phyloP scores from a whole-genome alignment of 1,140 invertebrate genomes.

The Drosophila pruinosa region DNA sequence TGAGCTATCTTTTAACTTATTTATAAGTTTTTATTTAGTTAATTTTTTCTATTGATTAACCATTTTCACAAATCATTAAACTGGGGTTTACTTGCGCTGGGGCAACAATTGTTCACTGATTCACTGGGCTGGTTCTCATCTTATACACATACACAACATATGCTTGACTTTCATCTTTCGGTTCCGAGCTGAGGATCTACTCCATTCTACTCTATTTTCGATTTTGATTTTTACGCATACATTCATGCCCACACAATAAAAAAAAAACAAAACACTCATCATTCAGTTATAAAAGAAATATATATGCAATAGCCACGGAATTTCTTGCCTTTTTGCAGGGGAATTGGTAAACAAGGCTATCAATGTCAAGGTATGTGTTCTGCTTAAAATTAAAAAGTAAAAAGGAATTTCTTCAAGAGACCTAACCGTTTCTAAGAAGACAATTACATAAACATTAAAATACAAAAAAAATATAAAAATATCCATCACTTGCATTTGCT shows the following conservation, averaged over 20 bases:
- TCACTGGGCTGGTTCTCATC: slow-evolving; percentile 37
- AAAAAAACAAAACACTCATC: slow-evolving; percentile 32
- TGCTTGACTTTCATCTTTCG: slow-evolving; percentile 52
- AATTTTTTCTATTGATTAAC: slow-evolving; percentile 29
- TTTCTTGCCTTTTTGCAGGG: slow-evolving; percentile 92
- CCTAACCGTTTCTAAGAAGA: slow-evolving; percentile 12
- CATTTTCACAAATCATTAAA: slow-evolving; percentile 23
- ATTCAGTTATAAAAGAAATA: slow-evolving; percentile 68
- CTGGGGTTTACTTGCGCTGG: slow-evolving; percentile 18
- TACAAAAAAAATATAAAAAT: slow-evolving; percentile 22
- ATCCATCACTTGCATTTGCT: slow-evolving; percentile 75
- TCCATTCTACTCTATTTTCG: slow-evolving; percentile 21
- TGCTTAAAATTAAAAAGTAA: slow-evolving; percentile 66
- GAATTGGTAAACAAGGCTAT: slow-evolving; percentile 99
- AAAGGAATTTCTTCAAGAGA: slow-evolving; percentile 49
- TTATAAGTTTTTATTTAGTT: slow-evolving; percentile 31
- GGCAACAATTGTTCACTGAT: slow-evolving; percentile 8
- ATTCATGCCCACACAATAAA: slow-evolving; percentile 31
- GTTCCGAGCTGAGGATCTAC: slow-evolving; percentile 34
- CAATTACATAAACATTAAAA: slow-evolving; percentile 28
- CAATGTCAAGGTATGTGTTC: slow-evolving; percentile 98
- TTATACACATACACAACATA: slow-evolving; percentile 3
- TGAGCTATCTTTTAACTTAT: slow-evolving; percentile 18
- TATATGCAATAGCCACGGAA: slow-evolving; percentile 82
- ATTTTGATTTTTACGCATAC: slow-evolving; percentile 19